Evolutionary conservation across 2,888 invertebrate species (phyloP), one percentile per base, ranked within the genome.

Genomic region (Myopa tessellatipennis): DNA sequence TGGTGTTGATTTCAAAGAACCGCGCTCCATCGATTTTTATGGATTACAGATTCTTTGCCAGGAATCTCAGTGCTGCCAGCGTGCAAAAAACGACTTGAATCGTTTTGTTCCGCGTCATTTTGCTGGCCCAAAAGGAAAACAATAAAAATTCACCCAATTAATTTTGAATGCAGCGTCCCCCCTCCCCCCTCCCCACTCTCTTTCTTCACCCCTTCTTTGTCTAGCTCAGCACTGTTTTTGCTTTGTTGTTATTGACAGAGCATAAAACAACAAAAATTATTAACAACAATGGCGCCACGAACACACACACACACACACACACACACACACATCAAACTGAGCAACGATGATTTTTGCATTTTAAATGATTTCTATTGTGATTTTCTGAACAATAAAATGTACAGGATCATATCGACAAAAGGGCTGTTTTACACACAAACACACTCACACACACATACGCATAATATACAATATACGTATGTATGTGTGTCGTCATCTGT

Each of bases 281-380:
- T 12, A 40, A 18, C 67, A 67, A 74, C 74, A 67, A 74, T 55
- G 67, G 74, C 67, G 55, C n/a, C 67, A 67, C 18, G 14, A 65
- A 67, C 34, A 50, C 67, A 55, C 52, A 50, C 50, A 69, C n/a
- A 18, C 40, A 16, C 16, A 40, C 14, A 38, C 77, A 69, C 74
- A 68, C 40, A 60, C 72, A 65, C 72, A 77, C 74, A 72, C 36
- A 67, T 18, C 67, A 65, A 67, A 74, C 74, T 67, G 50, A 40
- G 65, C 65, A 63, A 65, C 65, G 52, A 74, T 67, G 67, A 74
- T 74, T 74, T 74, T 67, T 74, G 74, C 45, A 74, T 74, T 74
- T 74, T 55, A 74, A 74, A 74, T 67, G 65, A 74, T 74, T 67
- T 74, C 26, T 52, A 74, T 74, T 74, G 67, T 67, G 67, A 36